Base-by-base conservation (phyloP, 2,888 invertebrate species). In the Erebia aethiops region DNA sequence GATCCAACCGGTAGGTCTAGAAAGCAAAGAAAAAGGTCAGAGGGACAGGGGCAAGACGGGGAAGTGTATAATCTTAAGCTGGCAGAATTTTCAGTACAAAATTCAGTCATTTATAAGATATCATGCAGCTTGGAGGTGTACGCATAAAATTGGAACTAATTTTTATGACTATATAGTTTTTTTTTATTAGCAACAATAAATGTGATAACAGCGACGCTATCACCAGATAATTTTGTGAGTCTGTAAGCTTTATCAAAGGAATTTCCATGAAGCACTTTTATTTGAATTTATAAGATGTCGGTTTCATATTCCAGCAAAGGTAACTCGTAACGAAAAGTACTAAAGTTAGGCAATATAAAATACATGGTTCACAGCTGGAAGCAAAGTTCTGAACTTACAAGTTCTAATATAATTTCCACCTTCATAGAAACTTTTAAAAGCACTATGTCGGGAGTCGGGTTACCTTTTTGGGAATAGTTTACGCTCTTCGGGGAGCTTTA, bases 381-480 rank as follows among this genome's bases (percentile, higher is more conserved):
- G 41, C 65, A 65, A 65, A 66, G 56, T 66, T 66, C 21, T 4
- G 14, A 62, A 62, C 46, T 62, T 62, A 46, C 49, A 66, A 56
- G 66, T 66, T 46, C 54, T 66, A 66, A 66, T 66, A 41, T 57
- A 21, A 66, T 56, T 66, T 21, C 56, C 43, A 56, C 56, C 56
- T 56, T 66, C 43, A 21, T 64, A 35, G 21, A 64, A 69, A 69
- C 54, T 65, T 71, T 54, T 62, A 65, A 71, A 60, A 70, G 65
- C 26, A 69, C 54, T 56, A 46, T 35, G 46, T 60, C 54, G 35
- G 52, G 46, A 13, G 49, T 62, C 18, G 9, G 21, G 46, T 49
- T 62, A 62, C 66, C 71, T 65, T 64, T 68, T 68, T 41, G 69
- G 46, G 56, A 65, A 62, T 71, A 71, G 68, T 65, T 61, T 56